Conservation (phyloP, 2,113 vertebrate genomes). For the mouse (Mus musculus) region DNA sequence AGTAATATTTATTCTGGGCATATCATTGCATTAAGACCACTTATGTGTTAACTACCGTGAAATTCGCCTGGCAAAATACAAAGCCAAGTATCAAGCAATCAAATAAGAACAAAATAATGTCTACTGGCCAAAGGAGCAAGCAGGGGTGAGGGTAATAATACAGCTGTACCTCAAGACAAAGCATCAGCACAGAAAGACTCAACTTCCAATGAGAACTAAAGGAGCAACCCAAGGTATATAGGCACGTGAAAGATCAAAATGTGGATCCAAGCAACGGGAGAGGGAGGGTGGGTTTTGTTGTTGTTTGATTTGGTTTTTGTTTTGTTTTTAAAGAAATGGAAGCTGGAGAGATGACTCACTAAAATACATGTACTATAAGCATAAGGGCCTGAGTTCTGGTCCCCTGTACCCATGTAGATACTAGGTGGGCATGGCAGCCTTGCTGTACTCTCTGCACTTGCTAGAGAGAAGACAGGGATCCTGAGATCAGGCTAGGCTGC, state of each 20-base stretch:
- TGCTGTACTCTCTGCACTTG: neutral
- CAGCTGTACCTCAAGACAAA: neutral
- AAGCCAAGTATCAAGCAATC: constrained; percentile 15
- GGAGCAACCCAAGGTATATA: neutral
- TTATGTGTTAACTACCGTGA: neutral
- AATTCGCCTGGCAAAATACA: neutral
- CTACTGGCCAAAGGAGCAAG: neutral
- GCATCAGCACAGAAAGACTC: neutral
- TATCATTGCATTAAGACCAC: neutral
- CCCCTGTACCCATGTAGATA: neutral
- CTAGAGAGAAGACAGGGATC: neutral
- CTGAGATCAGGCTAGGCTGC: neutral
- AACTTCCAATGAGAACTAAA: neutral
- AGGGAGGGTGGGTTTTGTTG: neutral
- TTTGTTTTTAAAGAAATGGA: neutral
- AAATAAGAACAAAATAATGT: neutral
- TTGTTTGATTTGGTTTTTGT: neutral
- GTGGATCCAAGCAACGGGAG: neutral
- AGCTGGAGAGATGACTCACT: neutral
- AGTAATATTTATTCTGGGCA: constrained; percentile 1
- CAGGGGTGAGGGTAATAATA: neutral
- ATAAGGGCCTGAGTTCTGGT: neutral
- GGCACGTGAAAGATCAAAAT: neutral
- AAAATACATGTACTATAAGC: neutral
- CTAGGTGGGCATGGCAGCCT: neutral